Base-by-base conservation (phyloP, 1,140 invertebrate species). In the Argopecten irradians region DNA sequence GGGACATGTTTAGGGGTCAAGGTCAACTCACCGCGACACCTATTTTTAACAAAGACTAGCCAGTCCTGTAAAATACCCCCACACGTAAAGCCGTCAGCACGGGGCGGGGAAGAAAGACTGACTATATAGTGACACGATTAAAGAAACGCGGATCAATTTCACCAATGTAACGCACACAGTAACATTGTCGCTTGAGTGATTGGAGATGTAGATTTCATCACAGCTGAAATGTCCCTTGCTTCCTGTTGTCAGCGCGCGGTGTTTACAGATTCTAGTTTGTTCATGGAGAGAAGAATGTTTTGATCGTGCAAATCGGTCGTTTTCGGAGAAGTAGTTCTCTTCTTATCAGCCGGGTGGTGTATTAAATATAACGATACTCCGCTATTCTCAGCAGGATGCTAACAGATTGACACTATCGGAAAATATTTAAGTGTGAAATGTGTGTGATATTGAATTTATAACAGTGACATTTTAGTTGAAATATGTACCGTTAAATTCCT, bases 11-110 rank as follows among this genome's bases (percentile, higher is more conserved):
- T 71, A 71, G 11, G 55, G 55, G 55, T 71, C 55, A 71, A 71
- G 55, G 55, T 71, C 55, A 71, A 71, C 55, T 71, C 55, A 71
- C 55, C n/a, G 55, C 55, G 55, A 71, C 55, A 71, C 55, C 55
- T 71, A 71, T 71, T 71, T n/a, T 22, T 71, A 71, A 71, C 55
- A 71, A 71, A 71, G 55, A 71, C 55, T 71, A 71, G 55, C 55
- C 55, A 71, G 55, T 71, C 55, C 55, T 71, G 22, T 71, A 71
- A 71, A 71, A 71, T 71, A 71, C 55, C 55, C 55, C 55, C 22
- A 71, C 55, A 71, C 55, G 55, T 71, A n/a, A 71, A 71, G 22
- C 55, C 55, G 55, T 71, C 55, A 71, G 8, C 55, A 71, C 55
- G n/a, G 55, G 55, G 55, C 55, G 55, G 55, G 55, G 55, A 71